Base-by-base conservation (phyloP, 2,797 vertebrate genomes). In the Hypotaenidia philippensis region DNA sequence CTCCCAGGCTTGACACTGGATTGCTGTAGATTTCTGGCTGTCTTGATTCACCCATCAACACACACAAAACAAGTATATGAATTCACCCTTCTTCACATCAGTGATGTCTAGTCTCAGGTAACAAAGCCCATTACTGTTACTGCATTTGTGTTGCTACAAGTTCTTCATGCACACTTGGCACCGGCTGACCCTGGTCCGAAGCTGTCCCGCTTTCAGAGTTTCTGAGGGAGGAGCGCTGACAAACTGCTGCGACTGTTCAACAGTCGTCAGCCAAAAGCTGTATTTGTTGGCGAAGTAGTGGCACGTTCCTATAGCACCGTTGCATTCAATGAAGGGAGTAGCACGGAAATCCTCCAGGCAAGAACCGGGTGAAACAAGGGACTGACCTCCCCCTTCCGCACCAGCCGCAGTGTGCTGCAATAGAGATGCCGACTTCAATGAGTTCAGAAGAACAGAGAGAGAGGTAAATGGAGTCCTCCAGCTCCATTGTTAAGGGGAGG, bases 151-250 rank as follows among this genome's bases (percentile, higher is more conserved):
- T 21, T n/a, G 27, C 96, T 99, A 99, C 98, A 99, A 96, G 94
- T 99, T 95, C 98, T 99, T 99, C 98, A 99, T 99, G 98, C 99
- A 99, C 91, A 99, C 99, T 94, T 99, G 99, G 97, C 99, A 99
- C 86, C 99, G 99, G 97, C 99, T 99, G 97, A 99, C 98, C 38
- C 96, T 97, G 8, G 97, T 98, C 61, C 98, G 98, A 45, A 99
- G 98, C 98, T 99, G 98, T 57, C 98, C 99, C 0, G 98, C 98
- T 97, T 99, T 99, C 92, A 99, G 97, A 0, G 98, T 99, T 93
- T 99, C 98, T 20, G 98, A 98, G 10, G 83, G 44, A 1, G 99
- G 98, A 7, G 98, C 96, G 0, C 97, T 95, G 23, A 94, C 64
- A 36, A 99, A 99, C 98, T 99, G 98, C 87, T 96, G 97, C 6